Percentiles rank a stretch among this genome's conserved stretches.
Conservation (phyloP, 2,113 vertebrate species). For the Xenopus tropicalis region UCB_Xtro_10.0 CM004445.2:115580001-115580500, state of each 20-base stretch:
- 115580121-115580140: no score
- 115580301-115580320: constrained; percentile 95
- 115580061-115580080: no score
- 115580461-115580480: constrained; percentile 93
- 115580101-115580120: no score
- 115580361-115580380: constrained; percentile 95
- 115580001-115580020: no score
- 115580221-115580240: not conserved
- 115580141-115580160: no score
- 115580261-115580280: constrained; percentile 97
- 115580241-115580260: constrained; percentile 79
- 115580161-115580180: no score
- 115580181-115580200: no score
- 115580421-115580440: constrained; percentile 92
- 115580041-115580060: no score
- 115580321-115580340: constrained; percentile 92
- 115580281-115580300: constrained; percentile 96
- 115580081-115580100: no score
- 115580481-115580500: constrained; percentile 94
- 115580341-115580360: constrained; percentile 87
- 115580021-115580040: no score
- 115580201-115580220: constrained; percentile 3
- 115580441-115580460: constrained; percentile 94
- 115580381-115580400: constrained; percentile 98
- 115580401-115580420: constrained; percentile 94